A percentile compares a stretch with the other conserved stretches of the same genome.
phyloP scores from a whole-genome alignment of 1,140 invertebrate species.

The Procambarus clarkii region DNA sequence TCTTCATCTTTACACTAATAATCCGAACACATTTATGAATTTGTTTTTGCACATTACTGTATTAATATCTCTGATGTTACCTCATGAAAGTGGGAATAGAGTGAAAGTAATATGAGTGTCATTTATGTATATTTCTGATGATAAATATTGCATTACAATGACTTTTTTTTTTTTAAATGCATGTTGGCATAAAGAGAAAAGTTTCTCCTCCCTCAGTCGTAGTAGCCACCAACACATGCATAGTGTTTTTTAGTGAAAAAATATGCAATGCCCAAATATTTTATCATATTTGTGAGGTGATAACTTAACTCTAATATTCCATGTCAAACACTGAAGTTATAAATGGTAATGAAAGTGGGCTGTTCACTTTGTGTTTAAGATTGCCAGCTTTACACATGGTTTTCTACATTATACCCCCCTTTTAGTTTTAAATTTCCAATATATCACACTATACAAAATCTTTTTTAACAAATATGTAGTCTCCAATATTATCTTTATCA shows the following conservation, averaged over 20 bases:
- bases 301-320: neutral
- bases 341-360: neutral
- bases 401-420: neutral
- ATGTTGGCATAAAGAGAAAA: too few species aligned
- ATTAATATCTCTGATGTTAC: too few species aligned
- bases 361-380: neutral
- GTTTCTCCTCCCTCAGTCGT: too few species aligned
- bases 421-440: neutral
- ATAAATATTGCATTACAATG: too few species aligned
- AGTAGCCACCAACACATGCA: too few species aligned
- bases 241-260: neutral
- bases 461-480: conserved; percentile 57
- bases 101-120: too few species aligned
- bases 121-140: too few species aligned
- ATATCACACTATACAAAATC: conserved; percentile 2
- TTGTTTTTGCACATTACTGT: too few species aligned
- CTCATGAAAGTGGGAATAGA: too few species aligned
- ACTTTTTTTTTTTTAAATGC: too few species aligned
- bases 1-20: too few species aligned
- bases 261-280: neutral
- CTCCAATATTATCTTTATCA: conserved; percentile 60
- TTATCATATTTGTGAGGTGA: neutral
- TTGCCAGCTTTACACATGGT: neutral
- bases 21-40: too few species aligned
- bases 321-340: neutral